Evolutionary conservation across 2,113 vertebrate species (phyloP).

Genomic region (Ia io): DNA sequence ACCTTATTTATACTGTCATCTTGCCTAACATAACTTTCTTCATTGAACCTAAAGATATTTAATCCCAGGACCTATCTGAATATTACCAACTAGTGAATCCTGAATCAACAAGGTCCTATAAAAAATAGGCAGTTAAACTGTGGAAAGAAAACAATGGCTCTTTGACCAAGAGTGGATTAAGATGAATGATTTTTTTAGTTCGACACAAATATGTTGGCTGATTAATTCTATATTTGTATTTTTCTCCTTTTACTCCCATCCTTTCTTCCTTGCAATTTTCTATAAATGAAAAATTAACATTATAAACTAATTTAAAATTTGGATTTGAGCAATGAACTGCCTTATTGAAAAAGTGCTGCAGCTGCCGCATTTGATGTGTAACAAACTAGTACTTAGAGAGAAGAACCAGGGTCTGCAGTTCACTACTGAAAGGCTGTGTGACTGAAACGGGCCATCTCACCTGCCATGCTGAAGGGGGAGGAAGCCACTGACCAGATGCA

Average conservation of each 20-base stretch:
- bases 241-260: neutral
- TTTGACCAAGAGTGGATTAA: neutral
- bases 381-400: neutral
- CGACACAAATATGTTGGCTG: neutral
- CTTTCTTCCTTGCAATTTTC: neutral
- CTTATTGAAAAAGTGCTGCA: neutral
- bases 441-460: neutral
- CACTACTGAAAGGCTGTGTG: neutral
- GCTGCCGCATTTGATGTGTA: neutral
- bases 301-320: neutral
- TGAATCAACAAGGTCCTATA: neutral
- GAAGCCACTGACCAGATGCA: neutral
- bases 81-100: neutral
- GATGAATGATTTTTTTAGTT: neutral
- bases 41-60: neutral
- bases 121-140: neutral
- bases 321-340: neutral
- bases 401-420: no score
- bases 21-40: neutral
- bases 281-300: neutral
- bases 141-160: neutral
- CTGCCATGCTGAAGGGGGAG: neutral
- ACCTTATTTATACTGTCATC: neutral
- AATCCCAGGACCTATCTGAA: neutral
- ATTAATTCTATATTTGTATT: neutral